Evolutionary conservation across 2,797 vertebrate species (phyloP), one percentile per base, ranked within the genome.

Genomic region (Coendou prehensilis): DNA sequence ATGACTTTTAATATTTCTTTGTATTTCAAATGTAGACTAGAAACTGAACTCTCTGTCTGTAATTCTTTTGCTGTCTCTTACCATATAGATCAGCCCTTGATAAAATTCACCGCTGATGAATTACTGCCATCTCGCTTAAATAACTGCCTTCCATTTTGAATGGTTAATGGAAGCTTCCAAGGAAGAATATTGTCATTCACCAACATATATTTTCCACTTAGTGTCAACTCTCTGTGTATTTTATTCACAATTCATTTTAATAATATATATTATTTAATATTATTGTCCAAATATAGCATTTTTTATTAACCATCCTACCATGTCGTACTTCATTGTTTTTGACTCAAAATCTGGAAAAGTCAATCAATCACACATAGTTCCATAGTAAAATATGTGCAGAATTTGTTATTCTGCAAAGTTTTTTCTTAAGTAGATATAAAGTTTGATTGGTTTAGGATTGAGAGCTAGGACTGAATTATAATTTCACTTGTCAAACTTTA

Each of bases 261-360:
- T 85, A 64, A 81, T 67, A 50, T 79, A 89, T 50, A 54, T 50
- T 47, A 45, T 85, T 30, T 57, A 13, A 87, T 91, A 79, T 61
- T 87, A 79, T 73, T 93, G 26, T 30, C 7, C 22, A 96, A 79
- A 41, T 45, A 59, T 8, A 79, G 0, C 18, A 56, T 30, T 81
- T 95, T 57, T 22, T 0, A 47, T 81, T 73, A 52, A 10, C 5
- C 26, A 61, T 57, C 5, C 69, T 13, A 18, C 8, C 57, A 22
- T 37, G 6, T 52, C 93, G 93, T 73, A 69, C 6, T 82, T 95
- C 8, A 67, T 89, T 91, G 3, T 5, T 79, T 89, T 81, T 63
- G 13, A 52, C 2, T 71, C 10, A 88, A n/a, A n/a, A 54, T 37
- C 61, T 76, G 59, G 91, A 83, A 94, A 82, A 50, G 33, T 50